Evolutionary conservation across 1,140 invertebrate species (phyloP), one percentile per base, ranked within the genome.

Genomic region (Steinernema khuongi): DNA sequence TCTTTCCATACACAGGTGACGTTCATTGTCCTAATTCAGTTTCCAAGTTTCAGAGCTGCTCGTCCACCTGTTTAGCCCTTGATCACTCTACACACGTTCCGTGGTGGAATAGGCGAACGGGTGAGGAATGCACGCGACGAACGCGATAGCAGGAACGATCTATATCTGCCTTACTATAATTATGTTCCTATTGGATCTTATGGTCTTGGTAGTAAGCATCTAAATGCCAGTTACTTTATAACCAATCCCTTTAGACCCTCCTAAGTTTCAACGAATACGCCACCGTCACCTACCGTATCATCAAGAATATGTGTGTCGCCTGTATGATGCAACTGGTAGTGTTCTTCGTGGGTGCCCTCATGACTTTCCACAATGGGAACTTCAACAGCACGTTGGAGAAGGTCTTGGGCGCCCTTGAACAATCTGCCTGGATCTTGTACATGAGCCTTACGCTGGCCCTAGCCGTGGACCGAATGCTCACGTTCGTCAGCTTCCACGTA

Each of bases 211-310:
- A n/a, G 36, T 41, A 41, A 41, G n/a, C n/a, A 11, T 11, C 7
- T 60, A n/a, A n/a, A 4, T 60, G 14, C 26, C 14, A 60, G 19
- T 60, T 22, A 11, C 26, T 60, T 60, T n/a, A 60, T 60, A 14
- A 26, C 11, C 26, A 26, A 60, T 60, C 26, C 36, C 7, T 41
- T 60, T 26, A 60, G 50, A 60, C 19, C 11, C 14, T 22, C 2
- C 50, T 60, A 22, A 7, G 50, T 4, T 60, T 60, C 50, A 60
- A 60, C 14, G 50, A 60, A 22, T 60, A 17, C 50, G 14, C 50
- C 26, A 60, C 50, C 50, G 50, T 60, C 7, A 60, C 50, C 50
- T 60, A 60, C 50, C 50, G 50, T 60, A 7, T 60, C 19, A 60
- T 60, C 50, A 60, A 60, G 22, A 60, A 60, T 22, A 60, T 60